phyloP scores from a whole-genome alignment of 2,888 invertebrate species.

The Horisme vitalbata region DNA sequence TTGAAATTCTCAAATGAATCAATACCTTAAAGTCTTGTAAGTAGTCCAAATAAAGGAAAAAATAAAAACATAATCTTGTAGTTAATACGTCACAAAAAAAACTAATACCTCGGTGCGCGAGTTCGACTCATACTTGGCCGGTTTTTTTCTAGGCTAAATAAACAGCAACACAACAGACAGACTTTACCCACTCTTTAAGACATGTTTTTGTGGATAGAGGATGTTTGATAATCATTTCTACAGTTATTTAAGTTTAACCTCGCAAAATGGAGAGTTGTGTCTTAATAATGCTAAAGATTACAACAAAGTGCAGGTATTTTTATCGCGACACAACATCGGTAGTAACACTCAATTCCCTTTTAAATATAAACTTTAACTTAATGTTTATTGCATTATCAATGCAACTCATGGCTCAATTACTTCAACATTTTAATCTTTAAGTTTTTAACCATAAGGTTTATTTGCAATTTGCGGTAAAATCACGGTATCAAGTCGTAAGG shows the following conservation, averaged over 20 bases:
- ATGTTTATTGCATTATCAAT: constrained; percentile 45
- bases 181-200: too few species aligned
- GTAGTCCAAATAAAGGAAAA: too few species aligned
- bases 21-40: too few species aligned
- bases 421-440: constrained; percentile 26
- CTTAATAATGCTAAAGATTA: constrained; percentile 3
- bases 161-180: too few species aligned
- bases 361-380: constrained; percentile 27
- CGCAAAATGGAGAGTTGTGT: not conserved
- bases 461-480: constrained; percentile 31
- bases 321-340: constrained; percentile 33
- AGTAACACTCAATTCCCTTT: constrained; percentile 37
- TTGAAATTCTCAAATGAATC: too few species aligned
- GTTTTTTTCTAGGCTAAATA: too few species aligned
- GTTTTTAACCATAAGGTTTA: constrained; percentile 17
- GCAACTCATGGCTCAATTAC: constrained; percentile 20
- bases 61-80: too few species aligned
- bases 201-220: too few species aligned
- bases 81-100: too few species aligned
- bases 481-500: constrained; percentile 38
- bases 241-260: not conserved
- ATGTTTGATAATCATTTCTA: not conserved
- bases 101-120: too few species aligned
- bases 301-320: constrained; percentile 17
- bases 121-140: too few species aligned